Evolutionary conservation across 2,888 invertebrate genomes (phyloP).

Genomic region (Eledona agricola): DNA sequence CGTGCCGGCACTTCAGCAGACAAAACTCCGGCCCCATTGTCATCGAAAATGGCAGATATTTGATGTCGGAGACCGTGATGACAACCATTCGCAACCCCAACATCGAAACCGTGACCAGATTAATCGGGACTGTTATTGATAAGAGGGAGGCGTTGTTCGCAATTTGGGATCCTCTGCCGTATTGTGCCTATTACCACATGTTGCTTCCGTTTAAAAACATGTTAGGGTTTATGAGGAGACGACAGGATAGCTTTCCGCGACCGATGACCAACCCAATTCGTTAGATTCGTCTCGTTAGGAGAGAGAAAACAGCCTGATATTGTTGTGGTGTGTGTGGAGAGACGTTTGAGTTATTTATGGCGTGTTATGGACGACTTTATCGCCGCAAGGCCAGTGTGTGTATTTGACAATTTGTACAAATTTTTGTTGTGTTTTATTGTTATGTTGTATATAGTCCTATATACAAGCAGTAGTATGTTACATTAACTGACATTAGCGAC

Average conservation of each 20-base stretch:
- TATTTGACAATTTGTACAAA: constrained; percentile 32
- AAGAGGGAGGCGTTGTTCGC: constrained; percentile 83
- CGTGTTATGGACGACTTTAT: constrained; percentile 25
- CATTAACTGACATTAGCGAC: constrained; percentile 48
- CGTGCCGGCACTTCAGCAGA: constrained; percentile 70
- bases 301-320: constrained; percentile 58
- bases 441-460: constrained; percentile 34
- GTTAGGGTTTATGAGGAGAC: constrained; percentile 66
- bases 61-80: constrained; percentile 69
- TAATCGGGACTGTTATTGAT: constrained; percentile 75
- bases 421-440: constrained; percentile 36
- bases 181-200: constrained; percentile 86
- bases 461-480: constrained; percentile 50
- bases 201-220: constrained; percentile 74
- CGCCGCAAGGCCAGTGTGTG: constrained; percentile 20
- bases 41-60: constrained; percentile 65
- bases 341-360: constrained; percentile 18
- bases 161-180: constrained; percentile 87
- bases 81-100: constrained; percentile 63
- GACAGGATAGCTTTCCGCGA: constrained; percentile 59
- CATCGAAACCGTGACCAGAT: constrained; percentile 66
- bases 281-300: constrained; percentile 50
- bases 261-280: constrained; percentile 59
- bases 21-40: constrained; percentile 66
- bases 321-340: constrained; percentile 23